phyloP scores from a whole-genome alignment of 2,113 vertebrate species.

The Garra rufa region DNA sequence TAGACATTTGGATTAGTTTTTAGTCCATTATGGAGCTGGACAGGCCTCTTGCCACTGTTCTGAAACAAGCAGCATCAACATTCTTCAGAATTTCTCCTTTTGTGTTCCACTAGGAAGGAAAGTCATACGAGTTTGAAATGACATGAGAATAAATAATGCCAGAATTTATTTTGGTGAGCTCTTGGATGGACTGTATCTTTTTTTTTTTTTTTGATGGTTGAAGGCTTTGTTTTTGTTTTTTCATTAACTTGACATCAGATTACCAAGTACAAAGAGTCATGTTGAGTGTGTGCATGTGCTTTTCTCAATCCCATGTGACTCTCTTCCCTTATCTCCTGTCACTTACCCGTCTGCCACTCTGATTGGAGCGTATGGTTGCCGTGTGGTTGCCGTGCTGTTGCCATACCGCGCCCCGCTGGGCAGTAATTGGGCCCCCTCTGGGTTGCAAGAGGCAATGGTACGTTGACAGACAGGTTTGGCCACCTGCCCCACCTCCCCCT shows the following conservation, averaged over 20 bases:
- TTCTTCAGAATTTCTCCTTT: background rate
- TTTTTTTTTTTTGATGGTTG: background rate
- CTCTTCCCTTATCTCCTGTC: slow-evolving; percentile 47
- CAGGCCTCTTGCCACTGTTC: background rate
- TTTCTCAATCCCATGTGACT: slow-evolving; percentile 40
- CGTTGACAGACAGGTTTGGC: slow-evolving; percentile 59
- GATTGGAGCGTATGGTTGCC: slow-evolving; percentile 59
- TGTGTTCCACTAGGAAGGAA: background rate
- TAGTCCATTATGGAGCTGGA: background rate
- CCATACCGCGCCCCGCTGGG: slow-evolving; percentile 59
- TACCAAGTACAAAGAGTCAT: slow-evolving; percentile 56
- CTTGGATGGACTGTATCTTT: background rate
- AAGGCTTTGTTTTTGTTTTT: slow-evolving; percentile 27
- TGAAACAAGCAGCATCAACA: background rate
- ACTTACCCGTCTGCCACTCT: slow-evolving; percentile 49
- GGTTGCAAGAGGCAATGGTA: slow-evolving; percentile 21
- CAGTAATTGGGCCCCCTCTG: slow-evolving; percentile 60
- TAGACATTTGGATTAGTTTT: background rate
- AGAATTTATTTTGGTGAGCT: background rate
- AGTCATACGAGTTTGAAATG: background rate
- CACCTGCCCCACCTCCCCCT: slow-evolving; percentile 56
- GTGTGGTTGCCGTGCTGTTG: slow-evolving; percentile 54
- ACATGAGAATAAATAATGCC: background rate
- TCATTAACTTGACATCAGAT: slow-evolving; percentile 39
- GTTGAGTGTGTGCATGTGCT: slow-evolving; percentile 43